phyloP scores from a whole-genome alignment of 2,888 invertebrate species.

The Spatulosminthurus flaviceps region DNA sequence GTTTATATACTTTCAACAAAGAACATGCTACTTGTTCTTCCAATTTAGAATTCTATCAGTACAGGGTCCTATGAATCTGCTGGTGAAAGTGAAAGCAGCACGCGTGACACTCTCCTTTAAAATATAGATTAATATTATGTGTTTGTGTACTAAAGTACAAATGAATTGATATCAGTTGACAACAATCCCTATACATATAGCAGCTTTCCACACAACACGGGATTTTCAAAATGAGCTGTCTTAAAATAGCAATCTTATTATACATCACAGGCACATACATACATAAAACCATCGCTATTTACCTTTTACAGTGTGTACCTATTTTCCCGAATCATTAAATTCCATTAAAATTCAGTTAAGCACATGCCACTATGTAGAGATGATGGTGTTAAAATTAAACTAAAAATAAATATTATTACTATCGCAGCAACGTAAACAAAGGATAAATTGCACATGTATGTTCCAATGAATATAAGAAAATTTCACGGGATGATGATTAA shows the following conservation, averaged over 20 bases:
- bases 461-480: too few relatives aligned
- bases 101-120: neutral
- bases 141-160: conserved; percentile 5
- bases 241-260: neutral
- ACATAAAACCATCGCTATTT: too few relatives aligned
- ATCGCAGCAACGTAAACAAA: too few relatives aligned
- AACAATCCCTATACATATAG: neutral
- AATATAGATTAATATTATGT: neutral
- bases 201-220: neutral
- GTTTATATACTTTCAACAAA: neutral
- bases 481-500: too few relatives aligned
- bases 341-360: too few relatives aligned
- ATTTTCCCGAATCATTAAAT: too few relatives aligned
- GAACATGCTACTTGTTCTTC: neutral
- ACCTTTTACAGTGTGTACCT: too few relatives aligned
- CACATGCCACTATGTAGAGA: too few relatives aligned
- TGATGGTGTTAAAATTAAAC: too few relatives aligned
- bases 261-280: neutral
- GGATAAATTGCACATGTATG: too few relatives aligned
- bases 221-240: neutral
- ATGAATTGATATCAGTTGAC: neutral
- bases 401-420: too few relatives aligned
- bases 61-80: conserved; percentile 10
- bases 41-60: neutral
- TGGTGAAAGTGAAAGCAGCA: neutral